Conservation (phyloP, 2,797 vertebrate genomes). For the Channa striata region DNA sequence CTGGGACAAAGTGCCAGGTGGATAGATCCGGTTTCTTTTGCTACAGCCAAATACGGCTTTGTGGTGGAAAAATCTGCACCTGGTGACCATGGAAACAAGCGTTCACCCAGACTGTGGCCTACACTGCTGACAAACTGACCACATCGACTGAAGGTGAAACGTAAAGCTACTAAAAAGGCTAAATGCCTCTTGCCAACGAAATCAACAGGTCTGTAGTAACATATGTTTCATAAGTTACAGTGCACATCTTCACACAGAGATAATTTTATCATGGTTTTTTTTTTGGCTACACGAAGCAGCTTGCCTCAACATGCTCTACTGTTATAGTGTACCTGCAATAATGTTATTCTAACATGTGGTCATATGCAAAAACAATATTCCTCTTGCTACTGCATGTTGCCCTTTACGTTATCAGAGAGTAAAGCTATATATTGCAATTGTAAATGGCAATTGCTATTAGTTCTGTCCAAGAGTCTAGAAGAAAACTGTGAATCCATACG, state of each 20-base stretch:
- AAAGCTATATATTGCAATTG: not conserved
- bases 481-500: not conserved
- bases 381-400: not conserved
- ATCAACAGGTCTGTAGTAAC: slow-evolving; percentile 2
- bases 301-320: slow-evolving; percentile 1
- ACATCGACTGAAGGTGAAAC: slow-evolving; percentile 31
- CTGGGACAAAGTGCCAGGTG: slow-evolving; percentile 79
- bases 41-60: slow-evolving; percentile 75
- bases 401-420: not conserved
- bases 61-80: slow-evolving; percentile 82
- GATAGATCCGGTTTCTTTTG: slow-evolving; percentile 78
- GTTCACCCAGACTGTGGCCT: slow-evolving; percentile 50
- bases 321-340: no score
- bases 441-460: not conserved
- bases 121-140: slow-evolving; percentile 52
- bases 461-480: not conserved
- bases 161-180: slow-evolving; percentile 1
- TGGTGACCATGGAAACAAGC: slow-evolving; percentile 80
- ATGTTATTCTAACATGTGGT: no score
- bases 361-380: not conserved
- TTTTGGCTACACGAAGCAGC: not conserved
- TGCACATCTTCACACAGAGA: not conserved
- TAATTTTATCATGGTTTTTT: not conserved
- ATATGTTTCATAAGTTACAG: not conserved
- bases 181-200: slow-evolving; percentile 6